phyloP scores from a whole-genome alignment of 2,113 vertebrate species.

The Cepphus grylle region DNA sequence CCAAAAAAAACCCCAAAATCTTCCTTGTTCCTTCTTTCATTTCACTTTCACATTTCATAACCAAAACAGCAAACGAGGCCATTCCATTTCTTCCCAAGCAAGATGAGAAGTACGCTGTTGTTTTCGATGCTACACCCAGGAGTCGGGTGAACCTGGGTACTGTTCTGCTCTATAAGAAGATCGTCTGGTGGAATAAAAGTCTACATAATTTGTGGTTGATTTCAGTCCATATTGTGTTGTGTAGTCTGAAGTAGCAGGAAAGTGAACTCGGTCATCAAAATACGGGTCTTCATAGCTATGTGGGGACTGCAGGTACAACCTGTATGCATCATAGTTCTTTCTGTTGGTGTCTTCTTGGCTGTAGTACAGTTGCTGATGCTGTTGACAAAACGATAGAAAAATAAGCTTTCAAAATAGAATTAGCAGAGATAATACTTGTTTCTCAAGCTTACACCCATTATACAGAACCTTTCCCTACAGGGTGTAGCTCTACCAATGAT shows the following conservation, averaged over 20 bases:
- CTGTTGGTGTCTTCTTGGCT: slow-evolving; percentile 82
- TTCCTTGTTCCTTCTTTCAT: slow-evolving; percentile 81
- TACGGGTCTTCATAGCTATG: slow-evolving; percentile 92
- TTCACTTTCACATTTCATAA: slow-evolving; percentile 83
- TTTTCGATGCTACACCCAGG: slow-evolving; percentile 86
- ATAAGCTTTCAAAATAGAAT: neutral
- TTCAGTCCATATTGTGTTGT: slow-evolving; percentile 88
- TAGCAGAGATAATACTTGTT: neutral
- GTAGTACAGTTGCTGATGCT: slow-evolving; percentile 90
- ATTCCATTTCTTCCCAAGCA: slow-evolving; percentile 67
- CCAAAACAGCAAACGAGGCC: slow-evolving; percentile 51
- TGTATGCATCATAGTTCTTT: slow-evolving; percentile 92
- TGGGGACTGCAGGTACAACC: slow-evolving; percentile 91
- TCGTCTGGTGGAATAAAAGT: slow-evolving; percentile 95
- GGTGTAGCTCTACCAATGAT: neutral
- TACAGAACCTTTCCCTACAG: neutral
- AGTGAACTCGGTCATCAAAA: slow-evolving; percentile 89
- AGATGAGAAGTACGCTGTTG: slow-evolving; percentile 63
- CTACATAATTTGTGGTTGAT: slow-evolving; percentile 92
- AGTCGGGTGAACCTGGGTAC: slow-evolving; percentile 96
- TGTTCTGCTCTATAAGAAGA: slow-evolving; percentile 92
- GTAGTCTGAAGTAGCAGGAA: slow-evolving; percentile 86
- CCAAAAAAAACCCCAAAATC: slow-evolving; percentile 31
- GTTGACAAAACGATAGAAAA: slow-evolving; percentile 44
- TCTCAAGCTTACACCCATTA: neutral